phyloP scores from a whole-genome alignment of 2,113 vertebrate species.

The Origma solitaria region DNA sequence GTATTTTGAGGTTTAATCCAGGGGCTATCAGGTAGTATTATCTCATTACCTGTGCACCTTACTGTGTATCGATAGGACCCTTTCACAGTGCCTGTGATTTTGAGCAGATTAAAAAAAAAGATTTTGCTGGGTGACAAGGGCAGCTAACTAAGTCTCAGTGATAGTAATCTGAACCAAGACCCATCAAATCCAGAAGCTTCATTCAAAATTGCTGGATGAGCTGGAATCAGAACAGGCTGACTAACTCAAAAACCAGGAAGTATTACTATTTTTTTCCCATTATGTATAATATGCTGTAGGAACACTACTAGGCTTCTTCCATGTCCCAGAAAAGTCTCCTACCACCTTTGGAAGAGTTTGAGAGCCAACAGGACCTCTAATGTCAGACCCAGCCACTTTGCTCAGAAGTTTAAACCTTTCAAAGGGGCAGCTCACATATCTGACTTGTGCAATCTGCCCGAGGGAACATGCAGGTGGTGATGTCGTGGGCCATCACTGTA shows the following conservation, averaged over 20 bases:
- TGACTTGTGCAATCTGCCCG: neutral
- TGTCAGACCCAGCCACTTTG: neutral
- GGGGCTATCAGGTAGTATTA: neutral
- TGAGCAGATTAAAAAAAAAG: neutral
- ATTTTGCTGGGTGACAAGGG: neutral
- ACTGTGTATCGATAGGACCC: neutral
- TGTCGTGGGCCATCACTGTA: neutral
- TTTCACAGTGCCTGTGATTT: neutral
- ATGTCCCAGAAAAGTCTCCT: neutral
- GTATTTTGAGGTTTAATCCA: neutral
- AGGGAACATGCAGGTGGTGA: neutral
- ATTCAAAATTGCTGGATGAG: neutral
- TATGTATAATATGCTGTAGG: neutral
- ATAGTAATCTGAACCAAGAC: neutral
- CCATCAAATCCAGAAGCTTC: neutral
- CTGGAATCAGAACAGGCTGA: neutral
- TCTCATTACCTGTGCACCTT: neutral
- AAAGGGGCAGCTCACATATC: neutral
- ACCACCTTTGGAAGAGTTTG: neutral
- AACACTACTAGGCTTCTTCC: neutral
- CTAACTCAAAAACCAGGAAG: neutral
- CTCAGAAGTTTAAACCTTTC: neutral
- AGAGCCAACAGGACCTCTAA: neutral
- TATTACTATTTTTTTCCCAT: neutral
- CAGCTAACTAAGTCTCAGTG: neutral